Conservation (phyloP, 2,888 invertebrate species). For the Pandemis corylana region DNA sequence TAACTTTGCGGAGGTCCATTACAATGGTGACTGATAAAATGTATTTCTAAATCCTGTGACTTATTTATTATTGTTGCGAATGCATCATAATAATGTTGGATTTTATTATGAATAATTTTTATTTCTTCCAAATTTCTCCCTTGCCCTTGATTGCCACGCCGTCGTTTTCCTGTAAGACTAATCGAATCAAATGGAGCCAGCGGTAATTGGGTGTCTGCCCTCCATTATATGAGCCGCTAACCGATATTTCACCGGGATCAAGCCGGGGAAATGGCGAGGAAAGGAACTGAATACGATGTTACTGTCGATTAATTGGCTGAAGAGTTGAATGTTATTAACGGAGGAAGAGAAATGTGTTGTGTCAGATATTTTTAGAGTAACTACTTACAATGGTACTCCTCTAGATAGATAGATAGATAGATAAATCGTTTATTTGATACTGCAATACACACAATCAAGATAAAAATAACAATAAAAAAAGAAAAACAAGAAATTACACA, state of each 20-base stretch:
- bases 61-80: too few species aligned
- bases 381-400: too few species aligned
- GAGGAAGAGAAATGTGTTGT: not conserved
- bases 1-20: too few species aligned
- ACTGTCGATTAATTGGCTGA: not conserved
- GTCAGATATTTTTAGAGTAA: too few species aligned
- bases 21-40: too few species aligned
- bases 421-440: too few species aligned
- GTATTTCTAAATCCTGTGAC: too few species aligned
- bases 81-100: too few species aligned
- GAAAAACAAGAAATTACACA: too few species aligned
- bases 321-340: not conserved
- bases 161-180: conserved; percentile 39
- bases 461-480: too few species aligned
- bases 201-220: conserved; percentile 37
- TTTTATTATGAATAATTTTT: not conserved
- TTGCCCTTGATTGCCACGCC: conserved; percentile 13
- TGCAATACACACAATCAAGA: too few species aligned
- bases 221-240: conserved; percentile 31
- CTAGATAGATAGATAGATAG: too few species aligned
- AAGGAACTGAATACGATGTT: not conserved
- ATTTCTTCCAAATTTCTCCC: conserved; percentile 3
- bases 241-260: conserved; percentile 36
- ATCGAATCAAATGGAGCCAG: conserved; percentile 39
- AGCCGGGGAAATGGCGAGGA: conserved; percentile 1